A percentile compares a stretch with the other conserved stretches of the same genome.
Evolutionary conservation across 2,888 invertebrate species (phyloP).

Genomic region (Heliconius ethilla): DNA sequence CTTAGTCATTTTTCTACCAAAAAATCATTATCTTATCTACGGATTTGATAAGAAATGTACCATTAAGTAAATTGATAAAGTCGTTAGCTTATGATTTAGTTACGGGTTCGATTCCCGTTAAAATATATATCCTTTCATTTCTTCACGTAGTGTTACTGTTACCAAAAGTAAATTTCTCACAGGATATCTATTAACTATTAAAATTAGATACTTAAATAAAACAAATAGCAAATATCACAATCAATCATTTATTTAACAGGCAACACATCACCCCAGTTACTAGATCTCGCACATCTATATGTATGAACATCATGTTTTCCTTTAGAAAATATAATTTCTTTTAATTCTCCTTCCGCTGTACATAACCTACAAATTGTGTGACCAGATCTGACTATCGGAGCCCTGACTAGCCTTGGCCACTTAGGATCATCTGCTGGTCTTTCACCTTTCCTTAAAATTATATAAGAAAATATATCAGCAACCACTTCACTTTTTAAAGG

Average conservation of each 20-base stretch:
- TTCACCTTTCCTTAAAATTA: conserved; percentile 89
- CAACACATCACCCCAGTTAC: conserved; percentile 90
- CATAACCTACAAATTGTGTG: conserved; percentile 91
- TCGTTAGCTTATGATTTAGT: neutral
- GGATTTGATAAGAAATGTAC: conserved; percentile 3
- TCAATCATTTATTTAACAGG: conserved; percentile 81
- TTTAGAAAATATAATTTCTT: conserved; percentile 89
- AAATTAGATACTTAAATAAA: neutral
- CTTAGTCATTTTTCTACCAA: neutral
- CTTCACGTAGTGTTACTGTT: no score
- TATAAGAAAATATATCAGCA: conserved; percentile 87
- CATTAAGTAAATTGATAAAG: neutral
- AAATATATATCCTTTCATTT: neutral
- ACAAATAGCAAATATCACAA: neutral
- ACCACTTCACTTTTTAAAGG: conserved; percentile 66
- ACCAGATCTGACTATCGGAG: conserved; percentile 85
- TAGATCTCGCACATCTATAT: conserved; percentile 87
- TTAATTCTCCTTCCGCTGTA: conserved; percentile 86
- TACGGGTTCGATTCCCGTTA: neutral
- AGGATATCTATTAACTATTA: neutral
- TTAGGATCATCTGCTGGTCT: conserved; percentile 75
- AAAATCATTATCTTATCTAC: neutral
- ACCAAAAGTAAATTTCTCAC: neutral
- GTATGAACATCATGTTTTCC: conserved; percentile 88
- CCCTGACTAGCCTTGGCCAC: conserved; percentile 91